A percentile compares a stretch with the other conserved stretches of the same genome.
Conservation (phyloP, 2,113 vertebrate species). For the Pleuronectes platessa region DNA sequence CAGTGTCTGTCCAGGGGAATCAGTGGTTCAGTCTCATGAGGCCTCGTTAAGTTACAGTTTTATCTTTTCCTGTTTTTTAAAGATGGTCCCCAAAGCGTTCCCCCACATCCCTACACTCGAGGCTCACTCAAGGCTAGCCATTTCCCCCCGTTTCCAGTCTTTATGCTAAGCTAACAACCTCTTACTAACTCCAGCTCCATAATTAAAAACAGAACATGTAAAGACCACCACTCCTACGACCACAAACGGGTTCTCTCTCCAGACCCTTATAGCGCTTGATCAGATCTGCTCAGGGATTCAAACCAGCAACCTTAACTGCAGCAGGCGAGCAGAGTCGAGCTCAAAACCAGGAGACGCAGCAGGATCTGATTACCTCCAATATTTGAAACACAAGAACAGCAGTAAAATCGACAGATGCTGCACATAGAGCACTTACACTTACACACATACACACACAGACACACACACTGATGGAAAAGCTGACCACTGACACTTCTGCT, state of each 20-base stretch:
- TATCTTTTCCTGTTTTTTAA: no score
- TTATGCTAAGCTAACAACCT: no score
- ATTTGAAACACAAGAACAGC: constrained; percentile 46
- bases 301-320: neutral
- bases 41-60: no score
- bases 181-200: no score
- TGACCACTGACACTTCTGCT: neutral
- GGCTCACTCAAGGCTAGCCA: no score
- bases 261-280: neutral
- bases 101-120: no score
- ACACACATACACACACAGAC: constrained; percentile 5
- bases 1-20: no score
- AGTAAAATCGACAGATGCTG: constrained; percentile 38
- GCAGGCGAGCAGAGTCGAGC: neutral
- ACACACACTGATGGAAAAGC: constrained; percentile 2
- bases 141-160: no score
- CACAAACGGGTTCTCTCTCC: neutral
- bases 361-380: constrained; percentile 45
- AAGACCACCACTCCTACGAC: no score
- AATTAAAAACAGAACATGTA: no score
- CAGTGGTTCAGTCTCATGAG: no score
- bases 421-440: constrained; percentile 23
- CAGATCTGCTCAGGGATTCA: neutral
- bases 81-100: no score
- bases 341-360: constrained; percentile 6